Percentiles rank a stretch among this genome's conserved stretches.
Evolutionary conservation across 2,113 vertebrate genomes (phyloP).

Genomic region (Ammodytes dubius): DNA sequence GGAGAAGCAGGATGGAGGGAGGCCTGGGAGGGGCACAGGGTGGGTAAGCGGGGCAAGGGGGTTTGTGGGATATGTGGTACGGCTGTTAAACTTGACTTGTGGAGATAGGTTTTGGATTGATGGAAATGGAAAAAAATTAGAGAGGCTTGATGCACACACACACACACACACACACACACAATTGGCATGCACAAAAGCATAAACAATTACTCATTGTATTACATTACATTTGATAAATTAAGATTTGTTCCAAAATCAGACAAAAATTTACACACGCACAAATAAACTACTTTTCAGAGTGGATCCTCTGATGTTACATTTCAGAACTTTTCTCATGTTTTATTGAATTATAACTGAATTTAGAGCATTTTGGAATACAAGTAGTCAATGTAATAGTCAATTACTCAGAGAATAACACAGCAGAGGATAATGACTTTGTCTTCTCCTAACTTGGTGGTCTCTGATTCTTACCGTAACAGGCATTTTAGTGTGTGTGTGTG

Average conservation of each 20-base stretch:
- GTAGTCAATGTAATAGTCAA: slow-evolving; percentile 22
- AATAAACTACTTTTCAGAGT: not conserved
- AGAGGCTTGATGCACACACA: not conserved
- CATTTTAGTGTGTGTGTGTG: slow-evolving; percentile 14
- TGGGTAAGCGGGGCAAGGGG: slow-evolving; percentile 44
- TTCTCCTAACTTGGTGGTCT: slow-evolving; percentile 59
- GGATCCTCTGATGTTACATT: not conserved
- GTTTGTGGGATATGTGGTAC: slow-evolving; percentile 73
- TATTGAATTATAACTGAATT: slow-evolving; percentile 4
- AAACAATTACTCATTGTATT: not conserved
- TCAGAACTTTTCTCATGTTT: not conserved
- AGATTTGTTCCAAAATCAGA: slow-evolving; percentile 2
- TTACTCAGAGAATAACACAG: slow-evolving; percentile 17
- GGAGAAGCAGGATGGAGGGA: slow-evolving; percentile 69
- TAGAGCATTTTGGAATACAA: slow-evolving; percentile 3
- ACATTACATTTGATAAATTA: not conserved
- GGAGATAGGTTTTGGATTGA: slow-evolving; percentile 55
- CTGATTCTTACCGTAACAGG: slow-evolving; percentile 64
- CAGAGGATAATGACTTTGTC: slow-evolving; percentile 46
- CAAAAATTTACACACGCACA: not conserved
- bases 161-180: slow-evolving; percentile 11
- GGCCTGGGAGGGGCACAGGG: slow-evolving; percentile 73
- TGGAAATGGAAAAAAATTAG: slow-evolving; percentile 36
- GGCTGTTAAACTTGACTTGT: slow-evolving; percentile 57
- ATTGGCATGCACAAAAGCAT: no score